Percentiles rank a stretch among this genome's conserved stretches.
Conservation (phyloP, 2,797 vertebrate genomes). For the Podarcis siculus region DNA sequence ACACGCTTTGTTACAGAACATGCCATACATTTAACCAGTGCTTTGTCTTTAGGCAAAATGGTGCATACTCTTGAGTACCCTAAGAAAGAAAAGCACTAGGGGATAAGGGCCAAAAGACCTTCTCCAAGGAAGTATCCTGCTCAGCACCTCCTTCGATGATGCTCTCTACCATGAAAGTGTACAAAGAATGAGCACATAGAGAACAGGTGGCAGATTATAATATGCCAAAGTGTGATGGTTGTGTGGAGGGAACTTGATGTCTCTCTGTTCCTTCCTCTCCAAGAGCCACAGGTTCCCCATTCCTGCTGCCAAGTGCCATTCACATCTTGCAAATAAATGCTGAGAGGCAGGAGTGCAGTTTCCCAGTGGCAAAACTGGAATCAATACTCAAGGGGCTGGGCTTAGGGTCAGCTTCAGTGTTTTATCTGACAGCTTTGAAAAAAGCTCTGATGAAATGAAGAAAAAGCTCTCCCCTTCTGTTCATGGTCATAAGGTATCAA, state of each 20-base stretch:
- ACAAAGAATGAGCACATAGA: background rate
- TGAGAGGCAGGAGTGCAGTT: background rate
- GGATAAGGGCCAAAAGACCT: too few relatives aligned
- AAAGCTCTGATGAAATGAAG: constrained; percentile 37
- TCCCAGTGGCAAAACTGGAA: constrained; percentile 23
- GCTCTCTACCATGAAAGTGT: background rate
- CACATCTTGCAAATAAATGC: background rate
- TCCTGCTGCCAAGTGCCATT: background rate
- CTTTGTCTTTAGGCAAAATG: too few relatives aligned
- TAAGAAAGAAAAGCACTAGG: too few relatives aligned
- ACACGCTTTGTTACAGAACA: too few relatives aligned
- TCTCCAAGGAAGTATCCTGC: background rate
- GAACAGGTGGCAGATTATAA: background rate
- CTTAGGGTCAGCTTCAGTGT: constrained; percentile 45
- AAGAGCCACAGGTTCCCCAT: too few relatives aligned
- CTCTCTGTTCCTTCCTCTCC: too few relatives aligned
- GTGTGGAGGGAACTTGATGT: too few relatives aligned
- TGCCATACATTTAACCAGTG: too few relatives aligned
- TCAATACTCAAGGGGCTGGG: constrained; percentile 28
- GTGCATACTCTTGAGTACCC: too few relatives aligned
- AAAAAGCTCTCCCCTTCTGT: constrained; percentile 57
- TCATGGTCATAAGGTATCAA: constrained; percentile 35
- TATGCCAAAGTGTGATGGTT: too few relatives aligned
- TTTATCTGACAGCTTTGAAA: constrained; percentile 57
- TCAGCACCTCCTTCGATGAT: background rate